Evolutionary conservation across 2,888 invertebrate species (phyloP).

Genomic region (Spodoptera exigua): DNA sequence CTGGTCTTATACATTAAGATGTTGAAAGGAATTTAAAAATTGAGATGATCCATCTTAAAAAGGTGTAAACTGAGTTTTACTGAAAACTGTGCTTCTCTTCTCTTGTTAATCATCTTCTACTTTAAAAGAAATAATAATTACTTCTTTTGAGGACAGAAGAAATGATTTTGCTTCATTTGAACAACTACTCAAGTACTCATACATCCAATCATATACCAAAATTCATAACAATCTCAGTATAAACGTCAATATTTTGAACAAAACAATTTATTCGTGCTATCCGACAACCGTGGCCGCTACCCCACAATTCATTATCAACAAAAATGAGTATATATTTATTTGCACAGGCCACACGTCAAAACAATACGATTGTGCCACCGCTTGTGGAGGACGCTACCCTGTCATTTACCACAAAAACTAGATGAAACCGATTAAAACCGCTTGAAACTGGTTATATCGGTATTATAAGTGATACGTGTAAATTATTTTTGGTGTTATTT

Average conservation of each 20-base stretch:
- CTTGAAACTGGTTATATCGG: conserved; percentile 46
- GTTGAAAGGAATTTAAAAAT: too few species aligned
- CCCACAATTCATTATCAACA: conserved; percentile 86
- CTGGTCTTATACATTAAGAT: too few species aligned
- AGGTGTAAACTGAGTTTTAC: too few species aligned
- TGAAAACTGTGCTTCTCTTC: too few species aligned
- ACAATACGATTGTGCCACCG: conserved; percentile 66
- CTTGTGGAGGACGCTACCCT: conserved; percentile 62
- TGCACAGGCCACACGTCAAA: conserved; percentile 78
- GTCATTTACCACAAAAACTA: conserved; percentile 85
- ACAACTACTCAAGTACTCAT: background rate
- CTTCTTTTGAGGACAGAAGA: too few species aligned
- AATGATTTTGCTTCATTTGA: too few species aligned
- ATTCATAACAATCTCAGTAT: conserved; percentile 3
- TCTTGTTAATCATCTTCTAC: too few species aligned
- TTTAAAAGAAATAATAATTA: too few species aligned
- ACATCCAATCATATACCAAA: background rate
- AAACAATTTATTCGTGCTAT: conserved; percentile 11
- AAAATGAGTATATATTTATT: conserved; percentile 87
- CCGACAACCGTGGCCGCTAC: conserved; percentile 28
- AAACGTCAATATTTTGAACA: conserved; percentile 9
- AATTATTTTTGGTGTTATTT: conserved; percentile 25
- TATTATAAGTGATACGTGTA: conserved; percentile 41
- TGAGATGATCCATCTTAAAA: too few species aligned
- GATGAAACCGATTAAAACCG: conserved; percentile 78